phyloP scores from a whole-genome alignment of 2,113 vertebrate species.

The Panthera tigris region DNA sequence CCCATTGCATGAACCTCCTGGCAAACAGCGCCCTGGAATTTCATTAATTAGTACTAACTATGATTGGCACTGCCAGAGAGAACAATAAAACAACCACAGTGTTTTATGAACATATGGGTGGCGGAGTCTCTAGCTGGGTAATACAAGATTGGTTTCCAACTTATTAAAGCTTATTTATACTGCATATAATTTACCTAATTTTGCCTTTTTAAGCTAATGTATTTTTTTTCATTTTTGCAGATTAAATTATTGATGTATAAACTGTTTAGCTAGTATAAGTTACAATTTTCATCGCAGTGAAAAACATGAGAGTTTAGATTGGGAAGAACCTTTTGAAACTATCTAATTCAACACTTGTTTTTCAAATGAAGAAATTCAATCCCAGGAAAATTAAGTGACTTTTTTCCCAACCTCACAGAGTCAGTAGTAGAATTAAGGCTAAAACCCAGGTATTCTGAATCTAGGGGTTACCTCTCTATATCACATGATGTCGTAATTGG shows the following conservation, averaged over 20 bases:
- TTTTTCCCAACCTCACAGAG: not conserved
- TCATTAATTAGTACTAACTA: conserved; percentile 77
- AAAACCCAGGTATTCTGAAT: not conserved
- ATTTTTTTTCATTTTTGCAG: conserved; percentile 24
- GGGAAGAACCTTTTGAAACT: not conserved
- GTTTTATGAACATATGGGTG: conserved; percentile 69
- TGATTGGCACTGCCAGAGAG: conserved; percentile 74
- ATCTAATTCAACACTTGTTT: not conserved
- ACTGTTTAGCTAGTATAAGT: conserved; percentile 7
- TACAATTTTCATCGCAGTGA: not conserved
- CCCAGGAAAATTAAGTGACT: not conserved
- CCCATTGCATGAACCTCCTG: conserved; percentile 62
- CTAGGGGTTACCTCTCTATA: not conserved
- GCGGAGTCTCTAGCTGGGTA: conserved; percentile 33
- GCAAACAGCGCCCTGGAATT: conserved; percentile 67
- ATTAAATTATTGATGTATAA: not conserved
- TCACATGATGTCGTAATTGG: not conserved
- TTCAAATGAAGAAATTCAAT: not conserved
- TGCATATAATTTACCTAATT: conserved; percentile 56
- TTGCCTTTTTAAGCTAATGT: conserved; percentile 43
- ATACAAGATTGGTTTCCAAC: conserved; percentile 54
- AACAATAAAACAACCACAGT: conserved; percentile 63
- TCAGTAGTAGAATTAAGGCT: not conserved
- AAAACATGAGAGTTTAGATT: not conserved
- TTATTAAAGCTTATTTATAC: conserved; percentile 57